Evolutionary conservation across 2,797 vertebrate genomes (phyloP).

Genomic region (Paguma larvata): DNA sequence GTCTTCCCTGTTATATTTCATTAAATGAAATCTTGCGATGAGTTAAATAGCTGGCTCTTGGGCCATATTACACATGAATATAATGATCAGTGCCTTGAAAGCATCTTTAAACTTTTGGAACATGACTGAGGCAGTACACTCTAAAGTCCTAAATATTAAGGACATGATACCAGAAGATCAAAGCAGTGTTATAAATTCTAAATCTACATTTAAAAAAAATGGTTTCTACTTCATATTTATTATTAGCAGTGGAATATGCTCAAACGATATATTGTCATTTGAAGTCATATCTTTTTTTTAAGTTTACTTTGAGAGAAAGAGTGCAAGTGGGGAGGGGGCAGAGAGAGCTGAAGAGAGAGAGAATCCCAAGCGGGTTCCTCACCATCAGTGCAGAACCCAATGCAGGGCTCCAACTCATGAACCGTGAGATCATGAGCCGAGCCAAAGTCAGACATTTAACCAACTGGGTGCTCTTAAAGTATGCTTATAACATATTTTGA

Average conservation of each 20-base stretch:
- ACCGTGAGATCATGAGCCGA: too few species aligned
- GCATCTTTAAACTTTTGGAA: background rate
- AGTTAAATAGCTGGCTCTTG: background rate
- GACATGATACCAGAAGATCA: background rate
- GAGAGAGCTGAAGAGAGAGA: too few species aligned
- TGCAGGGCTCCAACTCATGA: too few species aligned
- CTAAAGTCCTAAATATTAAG: background rate
- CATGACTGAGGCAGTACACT: background rate
- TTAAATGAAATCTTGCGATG: background rate
- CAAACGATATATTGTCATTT: conserved; percentile 5
- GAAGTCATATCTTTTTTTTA: background rate
- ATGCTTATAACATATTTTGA: background rate
- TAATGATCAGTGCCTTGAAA: conserved; percentile 1
- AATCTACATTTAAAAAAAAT: background rate
- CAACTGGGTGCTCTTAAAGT: background rate
- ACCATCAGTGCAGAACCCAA: too few species aligned
- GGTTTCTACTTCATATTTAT: background rate
- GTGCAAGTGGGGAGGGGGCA: too few species aligned
- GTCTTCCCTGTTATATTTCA: background rate
- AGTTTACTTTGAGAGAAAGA: too few species aligned
- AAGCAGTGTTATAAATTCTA: background rate
- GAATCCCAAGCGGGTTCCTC: too few species aligned
- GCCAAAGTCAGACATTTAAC: too few species aligned
- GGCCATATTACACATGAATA: background rate
- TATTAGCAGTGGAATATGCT: background rate